Base-by-base conservation (phyloP, 2,113 vertebrate species). In the Otocyon megalotis region DNA sequence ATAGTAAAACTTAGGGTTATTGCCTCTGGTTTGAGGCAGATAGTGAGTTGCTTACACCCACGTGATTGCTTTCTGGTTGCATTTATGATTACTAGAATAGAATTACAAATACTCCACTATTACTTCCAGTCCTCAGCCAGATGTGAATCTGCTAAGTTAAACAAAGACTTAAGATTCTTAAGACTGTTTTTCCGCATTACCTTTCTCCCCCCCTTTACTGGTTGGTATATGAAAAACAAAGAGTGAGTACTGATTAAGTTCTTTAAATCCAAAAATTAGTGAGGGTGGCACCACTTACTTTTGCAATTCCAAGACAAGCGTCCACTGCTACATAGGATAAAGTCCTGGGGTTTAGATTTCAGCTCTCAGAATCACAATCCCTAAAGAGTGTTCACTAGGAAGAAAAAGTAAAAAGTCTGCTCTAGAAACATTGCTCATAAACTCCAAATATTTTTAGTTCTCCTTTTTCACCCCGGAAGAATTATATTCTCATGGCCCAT, bases 41-140 rank as follows among this genome's bases (percentile, higher is more conserved):
- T 71, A 43, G 37, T 87, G 69, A 85, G 89, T 89, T 96, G 50
- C 77, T 74, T 90, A 79, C 48, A 67, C 72, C 71, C 96, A 90
- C 0, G 5, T 92, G 89, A 97, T 58, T 72, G 60, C 90, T 83
- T 79, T 97, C 90, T 98, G 96, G 93, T 94, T 97, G 90, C 71
- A 90, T 88, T 97, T 97, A 96, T 79, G 96, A 96, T 96, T 63
- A 85, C 88, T 53, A 95, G 93, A 76, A 90, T 72, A 96, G 76
- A 96, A 94, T 95, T 96, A 95, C 93, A 97, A 96, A 97, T 60
- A 82, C 17, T 79, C 58, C 63, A 53, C 80, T 97, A 92, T 92
- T 77, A 90, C 60, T 96, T 97, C 71, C 92, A 96, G 92, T 96
- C 87, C 71, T 92, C 87, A 91, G 84, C 93, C 96, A 97, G 94